These are phyloP conservation scores for Aradophagus sp. DNA, from an alignment of 1,140 invertebrate genomes.

Conservation along the genomic window DNA sequence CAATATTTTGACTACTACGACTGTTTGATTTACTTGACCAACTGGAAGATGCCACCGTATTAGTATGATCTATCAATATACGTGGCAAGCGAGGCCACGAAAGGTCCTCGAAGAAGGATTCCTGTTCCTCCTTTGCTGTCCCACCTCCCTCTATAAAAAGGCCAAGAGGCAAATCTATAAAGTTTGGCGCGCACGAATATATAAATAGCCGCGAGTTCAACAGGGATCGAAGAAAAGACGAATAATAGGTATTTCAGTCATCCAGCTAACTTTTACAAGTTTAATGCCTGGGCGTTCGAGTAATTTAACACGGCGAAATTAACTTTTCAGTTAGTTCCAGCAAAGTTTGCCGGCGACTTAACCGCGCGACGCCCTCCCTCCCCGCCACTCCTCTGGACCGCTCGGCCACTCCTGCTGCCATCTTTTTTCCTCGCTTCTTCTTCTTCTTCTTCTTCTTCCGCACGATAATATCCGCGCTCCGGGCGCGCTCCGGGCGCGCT, in stretches of 20 bases:
- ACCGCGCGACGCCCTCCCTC: slow-evolving; percentile 58
- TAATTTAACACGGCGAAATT: slow-evolving; percentile 74
- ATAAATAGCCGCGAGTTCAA: slow-evolving; percentile 44
- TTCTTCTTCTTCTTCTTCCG: slow-evolving; percentile 24
- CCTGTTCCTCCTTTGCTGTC: too few relatives aligned
- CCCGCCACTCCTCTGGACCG: slow-evolving; percentile 14
- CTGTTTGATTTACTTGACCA: too few relatives aligned
- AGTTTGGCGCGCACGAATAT: slow-evolving; percentile 28
- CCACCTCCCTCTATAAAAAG: too few relatives aligned
- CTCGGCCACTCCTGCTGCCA: slow-evolving; percentile 28
- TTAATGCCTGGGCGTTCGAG: slow-evolving; percentile 72
- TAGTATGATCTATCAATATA: too few relatives aligned
- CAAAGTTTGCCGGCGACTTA: slow-evolving; percentile 72
- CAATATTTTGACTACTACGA: too few relatives aligned
- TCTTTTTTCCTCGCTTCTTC: too few relatives aligned
- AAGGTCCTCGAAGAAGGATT: too few relatives aligned
- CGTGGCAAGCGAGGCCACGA: too few relatives aligned
- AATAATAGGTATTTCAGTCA: slow-evolving; percentile 71
- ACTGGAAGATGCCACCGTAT: too few relatives aligned
- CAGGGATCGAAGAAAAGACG: slow-evolving; percentile 47
- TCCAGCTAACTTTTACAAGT: slow-evolving; percentile 71
- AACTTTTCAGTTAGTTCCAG: slow-evolving; percentile 75
- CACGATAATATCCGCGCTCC: slow-evolving; percentile 5
- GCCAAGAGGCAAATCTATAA: slow-evolving; percentile 25
- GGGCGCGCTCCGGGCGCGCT: not conserved